Evolutionary conservation across 2,888 invertebrate genomes (phyloP), one percentile per base, ranked within the genome.

Genomic region (Troilus luridus): DNA sequence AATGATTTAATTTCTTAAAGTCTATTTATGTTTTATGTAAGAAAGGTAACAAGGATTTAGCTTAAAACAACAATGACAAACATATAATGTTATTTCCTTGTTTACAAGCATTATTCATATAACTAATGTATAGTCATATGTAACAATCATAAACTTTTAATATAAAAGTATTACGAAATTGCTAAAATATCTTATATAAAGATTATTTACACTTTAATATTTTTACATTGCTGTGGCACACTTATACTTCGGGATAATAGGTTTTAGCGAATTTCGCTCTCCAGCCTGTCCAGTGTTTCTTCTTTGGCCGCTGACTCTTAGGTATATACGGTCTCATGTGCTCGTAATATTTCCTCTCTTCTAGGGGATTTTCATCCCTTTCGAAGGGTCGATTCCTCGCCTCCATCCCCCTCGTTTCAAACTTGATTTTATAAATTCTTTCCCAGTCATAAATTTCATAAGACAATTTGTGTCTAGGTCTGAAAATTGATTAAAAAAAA

Each of bases 381-480:
- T 97, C 97, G 94, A 97, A 98, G 93, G 96, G 96, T 89, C 97
- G 95, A 90, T 95, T 95, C 93, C 95, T 96, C 12, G 96, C 95
- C 90, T 98, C 97, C 94, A 96, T 94, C 88, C 95, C 95, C 92
- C 97, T 95, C 0, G 96, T 97, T 19, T 97, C 95, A 93, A 96
- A 94, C 93, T 96, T 94, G 41, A 97, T 96, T 94, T 97, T 97
- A 94, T 97, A 98, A 92, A 98, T 97, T 92, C 95, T 95, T 93
- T 98, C 97, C 98, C 98, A 98, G 91, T 96, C 94, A 93, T 97
- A 97, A 64, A 96, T 94, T 94, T 98, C 98, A 54, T 97, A 97
- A 19, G 94, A 91, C 88, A 95, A 94, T 27, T 89, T 89, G 54
- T 93, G 91, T 24, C 93, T 92, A 17, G 93, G 93, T 64, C 93